A percentile compares a stretch with the other conserved stretches of the same genome.
phyloP scores from a whole-genome alignment of 2,888 invertebrate genomes.

The Erebia epiphron region DNA sequence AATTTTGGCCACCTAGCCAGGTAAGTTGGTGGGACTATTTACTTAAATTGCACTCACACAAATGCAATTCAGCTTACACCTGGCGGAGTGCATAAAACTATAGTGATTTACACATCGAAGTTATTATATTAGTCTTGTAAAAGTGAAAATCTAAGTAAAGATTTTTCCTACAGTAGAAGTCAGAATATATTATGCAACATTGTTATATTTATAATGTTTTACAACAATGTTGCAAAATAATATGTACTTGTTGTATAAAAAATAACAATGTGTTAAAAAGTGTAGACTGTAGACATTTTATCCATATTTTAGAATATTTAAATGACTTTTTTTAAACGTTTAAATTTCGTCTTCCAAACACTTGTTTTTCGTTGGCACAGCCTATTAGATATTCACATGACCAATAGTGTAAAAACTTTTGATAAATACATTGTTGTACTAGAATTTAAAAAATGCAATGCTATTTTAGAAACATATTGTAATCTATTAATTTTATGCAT shows the following conservation, averaged over 20 bases:
- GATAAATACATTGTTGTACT: conserved; percentile 50
- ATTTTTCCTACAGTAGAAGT: too few species aligned
- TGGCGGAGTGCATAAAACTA: too few species aligned
- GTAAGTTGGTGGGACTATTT: too few species aligned
- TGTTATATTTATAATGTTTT: background rate
- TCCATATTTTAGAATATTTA: background rate
- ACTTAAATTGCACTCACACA: too few species aligned
- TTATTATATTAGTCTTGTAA: too few species aligned
- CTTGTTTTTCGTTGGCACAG: conserved; percentile 41
- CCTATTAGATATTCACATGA: conserved; percentile 65
- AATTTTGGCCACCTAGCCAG: too few species aligned
- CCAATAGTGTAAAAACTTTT: conserved; percentile 62
- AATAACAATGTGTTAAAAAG: background rate
- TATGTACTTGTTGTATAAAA: background rate
- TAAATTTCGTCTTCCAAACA: conserved; percentile 44
- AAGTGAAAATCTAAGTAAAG: too few species aligned
- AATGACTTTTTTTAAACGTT: conserved; percentile 21
- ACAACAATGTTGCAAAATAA: background rate
- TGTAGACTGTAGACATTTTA: background rate
- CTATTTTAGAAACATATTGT: conserved; percentile 9
- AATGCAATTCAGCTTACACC: too few species aligned
- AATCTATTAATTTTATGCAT: conserved; percentile 16
- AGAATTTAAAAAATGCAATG: conserved; percentile 36
- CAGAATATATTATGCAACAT: too few species aligned
- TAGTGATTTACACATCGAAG: too few species aligned